Percentiles rank a stretch among this genome's conserved stretches.
Evolutionary conservation across 2,113 vertebrate species (phyloP).

Genomic region (Pedionomus torquatus): DNA sequence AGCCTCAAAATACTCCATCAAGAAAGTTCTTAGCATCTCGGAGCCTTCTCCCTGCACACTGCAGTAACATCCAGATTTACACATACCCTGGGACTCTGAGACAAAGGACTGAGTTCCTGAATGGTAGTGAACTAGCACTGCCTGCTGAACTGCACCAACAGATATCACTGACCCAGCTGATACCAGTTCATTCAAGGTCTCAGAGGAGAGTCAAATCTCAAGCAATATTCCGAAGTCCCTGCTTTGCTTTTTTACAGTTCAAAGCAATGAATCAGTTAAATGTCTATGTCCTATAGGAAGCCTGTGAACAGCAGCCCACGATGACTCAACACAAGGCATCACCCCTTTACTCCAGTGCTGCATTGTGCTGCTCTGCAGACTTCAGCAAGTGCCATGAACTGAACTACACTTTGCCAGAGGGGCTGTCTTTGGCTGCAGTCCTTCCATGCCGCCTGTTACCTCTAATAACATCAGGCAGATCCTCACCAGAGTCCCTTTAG

Average conservation of each 20-base stretch:
- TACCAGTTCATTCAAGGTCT: neutral
- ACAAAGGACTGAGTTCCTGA: neutral
- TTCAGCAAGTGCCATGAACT: neutral
- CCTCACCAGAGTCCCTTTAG: neutral
- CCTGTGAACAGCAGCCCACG: neutral
- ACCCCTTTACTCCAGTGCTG: neutral
- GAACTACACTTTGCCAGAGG: neutral
- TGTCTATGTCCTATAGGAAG: neutral
- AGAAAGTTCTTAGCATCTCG: neutral
- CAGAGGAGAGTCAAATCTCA: neutral
- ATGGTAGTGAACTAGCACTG: neutral
- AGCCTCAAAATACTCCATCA: neutral
- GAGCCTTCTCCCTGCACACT: neutral
- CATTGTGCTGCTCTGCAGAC: neutral
- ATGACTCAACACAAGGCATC: neutral
- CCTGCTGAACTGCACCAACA: neutral
- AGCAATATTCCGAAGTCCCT: neutral
- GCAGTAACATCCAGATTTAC: neutral
- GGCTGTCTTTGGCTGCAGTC: neutral
- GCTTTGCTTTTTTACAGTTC: neutral
- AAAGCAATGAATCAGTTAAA: neutral
- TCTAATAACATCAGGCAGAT: neutral
- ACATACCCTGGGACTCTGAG: neutral
- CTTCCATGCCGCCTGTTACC: neutral
- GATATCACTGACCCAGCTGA: neutral